Evolutionary conservation across 2,113 vertebrate species (phyloP), one percentile per base, ranked within the genome.

Genomic region (Machaerirhynchus nigripectus): DNA sequence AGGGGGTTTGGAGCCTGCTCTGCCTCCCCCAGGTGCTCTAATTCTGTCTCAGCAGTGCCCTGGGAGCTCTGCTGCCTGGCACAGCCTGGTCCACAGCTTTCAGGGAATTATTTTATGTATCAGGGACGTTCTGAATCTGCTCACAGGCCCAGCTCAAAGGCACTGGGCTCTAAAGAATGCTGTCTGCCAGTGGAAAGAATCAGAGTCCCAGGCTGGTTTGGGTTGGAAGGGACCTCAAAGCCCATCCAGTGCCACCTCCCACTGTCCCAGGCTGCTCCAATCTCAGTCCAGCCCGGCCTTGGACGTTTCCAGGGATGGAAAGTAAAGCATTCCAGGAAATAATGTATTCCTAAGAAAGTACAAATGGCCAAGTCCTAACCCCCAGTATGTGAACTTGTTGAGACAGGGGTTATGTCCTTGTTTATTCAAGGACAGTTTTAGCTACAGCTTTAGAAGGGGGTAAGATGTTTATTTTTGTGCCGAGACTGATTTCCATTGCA

Each of bases 221-320:
- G 52, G 33, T 3, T 52, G 52, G 37, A 3, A 33, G 28, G 12
- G 33, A 46, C 11, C 9, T 4, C 1, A 26, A 59, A 82, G 3
- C 23, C 10, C 47, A 8, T 0, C 53, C 40, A 9, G 11, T 12
- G 6, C 69, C 77, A 59, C 46, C 33, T 59, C 0, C 33, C 37
- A 16, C 61, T 31, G 19, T 4, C n/a, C 61, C 63, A 55, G 55
- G 47, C 2, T 55, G 47, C 70, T 69, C 53, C 70, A 7, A 9
- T 0, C 28, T 22, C 49, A 0, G 0, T 13, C 64, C 74, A 69
- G 0, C 28, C 64, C 26, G 49, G 16, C 65, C 56, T 30, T 0
- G 56, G 47, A 0, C 57, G 42, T 19, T 49, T 6, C 56, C 49
- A 56, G 75, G 40, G 39, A 13, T 47, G 46, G 39, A 30, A 68